Base-by-base conservation (phyloP, 2,888 invertebrate species). In the Electrophaes corylata region DNA sequence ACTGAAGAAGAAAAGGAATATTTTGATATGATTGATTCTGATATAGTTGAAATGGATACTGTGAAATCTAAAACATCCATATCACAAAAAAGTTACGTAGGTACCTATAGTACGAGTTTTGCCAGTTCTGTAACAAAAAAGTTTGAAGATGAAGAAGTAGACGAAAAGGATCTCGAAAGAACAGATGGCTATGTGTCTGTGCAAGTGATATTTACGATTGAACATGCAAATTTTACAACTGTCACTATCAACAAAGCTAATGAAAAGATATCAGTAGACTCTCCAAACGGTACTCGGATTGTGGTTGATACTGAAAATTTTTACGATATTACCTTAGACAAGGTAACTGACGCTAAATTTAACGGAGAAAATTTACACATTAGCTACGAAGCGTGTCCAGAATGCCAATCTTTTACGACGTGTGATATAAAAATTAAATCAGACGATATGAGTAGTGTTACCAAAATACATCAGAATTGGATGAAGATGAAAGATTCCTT, bases 191-290 rank as follows among this genome's bases (percentile, higher is more conserved):
- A 83, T 60, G 45, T 89, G 53, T 85, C 84, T n/a, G 69, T 91
- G 8, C 78, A 83, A 60, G 58, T 86, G 8, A 64, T 78, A 40
- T 85, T 77, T 64, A 81, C 80, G 1, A 76, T 91, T 58, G 93
- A 93, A 72, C 93, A 93, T 79, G 75, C 78, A 31, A 87, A 92
- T 76, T 93, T 92, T 67, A 84, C 92, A n/a, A 88, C 91, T n/a
- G 79, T 93, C 14, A 82, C 80, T 41, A 80, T 92, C 57, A 84
- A 92, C 67, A 87, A 84, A 71, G 70, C 76, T 26, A 78, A 74
- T 56, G 78, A 67, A 6, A 78, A 75, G 48, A 75, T 91, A 58
- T 71, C 77, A 4, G 69, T 90, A 1, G 80, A 82, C 26, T 90
- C 90, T 2, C 88, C 90, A 4, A 88, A 89, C 56, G 72, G 79